Evolutionary conservation across 2,888 invertebrate species (phyloP).

Genomic region (Cotesia congregata): DNA sequence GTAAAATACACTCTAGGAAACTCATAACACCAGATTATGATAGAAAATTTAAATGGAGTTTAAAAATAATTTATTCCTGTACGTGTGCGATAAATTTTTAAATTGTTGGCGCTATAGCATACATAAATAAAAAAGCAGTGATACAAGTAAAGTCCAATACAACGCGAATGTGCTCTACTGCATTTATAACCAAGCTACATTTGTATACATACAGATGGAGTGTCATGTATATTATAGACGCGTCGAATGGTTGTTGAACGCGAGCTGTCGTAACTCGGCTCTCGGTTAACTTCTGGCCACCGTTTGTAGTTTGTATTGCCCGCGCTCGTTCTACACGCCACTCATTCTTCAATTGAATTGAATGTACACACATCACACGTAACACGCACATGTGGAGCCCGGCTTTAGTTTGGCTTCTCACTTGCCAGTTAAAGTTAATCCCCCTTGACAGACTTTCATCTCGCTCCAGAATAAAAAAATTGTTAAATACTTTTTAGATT

Average conservation of each 20-base stretch:
- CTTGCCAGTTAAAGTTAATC: neutral
- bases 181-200: constrained; percentile 36
- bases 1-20: too few species aligned
- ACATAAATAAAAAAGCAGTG: neutral
- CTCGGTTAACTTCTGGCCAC: neutral
- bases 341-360: neutral
- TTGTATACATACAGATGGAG: constrained; percentile 43
- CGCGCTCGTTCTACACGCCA: constrained; percentile 11
- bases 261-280: constrained; percentile 9
- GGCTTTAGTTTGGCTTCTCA: neutral
- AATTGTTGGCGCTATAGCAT: neutral
- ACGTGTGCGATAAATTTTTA: neutral
- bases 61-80: neutral
- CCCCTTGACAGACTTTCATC: constrained; percentile 13
- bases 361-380: neutral
- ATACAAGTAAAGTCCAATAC: neutral
- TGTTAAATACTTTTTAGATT: neutral
- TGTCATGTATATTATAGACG: constrained; percentile 37
- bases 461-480: neutral
- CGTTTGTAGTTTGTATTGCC: neutral
- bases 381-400: neutral
- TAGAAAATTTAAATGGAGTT: neutral
- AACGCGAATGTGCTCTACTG: constrained; percentile 19
- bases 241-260: constrained; percentile 21
- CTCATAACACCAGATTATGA: too few species aligned